Conservation (phyloP, 2,797 vertebrate species). For the Catharus ustulatus region DNA sequence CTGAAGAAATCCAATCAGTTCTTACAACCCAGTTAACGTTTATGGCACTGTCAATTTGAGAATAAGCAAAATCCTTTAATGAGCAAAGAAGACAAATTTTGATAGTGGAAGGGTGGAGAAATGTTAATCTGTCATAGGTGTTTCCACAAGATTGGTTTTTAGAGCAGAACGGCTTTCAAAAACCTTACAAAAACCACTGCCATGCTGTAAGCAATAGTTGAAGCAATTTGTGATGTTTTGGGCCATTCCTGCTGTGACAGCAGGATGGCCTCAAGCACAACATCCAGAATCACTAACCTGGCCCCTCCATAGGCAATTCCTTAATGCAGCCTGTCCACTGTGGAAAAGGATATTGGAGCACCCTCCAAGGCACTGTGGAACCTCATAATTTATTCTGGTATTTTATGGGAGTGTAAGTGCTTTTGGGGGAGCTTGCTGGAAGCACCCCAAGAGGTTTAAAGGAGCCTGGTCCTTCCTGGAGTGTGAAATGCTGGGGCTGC, state of each 20-base stretch:
- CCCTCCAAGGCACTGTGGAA: not conserved
- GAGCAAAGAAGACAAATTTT: not conserved
- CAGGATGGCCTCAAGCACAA: accelerated
- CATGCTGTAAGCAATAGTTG: not conserved
- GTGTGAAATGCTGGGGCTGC: not conserved
- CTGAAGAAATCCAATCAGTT: not conserved
- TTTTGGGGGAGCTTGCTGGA: not conserved
- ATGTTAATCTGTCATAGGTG: not conserved
- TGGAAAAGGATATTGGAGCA: not conserved
- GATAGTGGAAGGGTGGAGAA: not conserved
- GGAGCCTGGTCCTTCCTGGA: not conserved
- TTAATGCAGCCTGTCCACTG: not conserved
- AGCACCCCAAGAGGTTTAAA: not conserved
- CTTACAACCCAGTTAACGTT: not conserved
- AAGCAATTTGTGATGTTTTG: not conserved
- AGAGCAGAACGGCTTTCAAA: not conserved
- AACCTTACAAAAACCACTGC: not conserved
- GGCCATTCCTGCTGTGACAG: not conserved
- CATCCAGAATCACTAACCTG: accelerated
- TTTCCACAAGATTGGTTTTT: not conserved
- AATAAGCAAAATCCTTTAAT: constrained; percentile 7
- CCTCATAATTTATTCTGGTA: not conserved
- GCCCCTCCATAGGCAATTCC: accelerated
- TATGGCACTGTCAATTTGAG: not conserved
- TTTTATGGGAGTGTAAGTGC: accelerated